Conservation (phyloP, 2,113 vertebrate species). For the Seriola rivoliana region DNA sequence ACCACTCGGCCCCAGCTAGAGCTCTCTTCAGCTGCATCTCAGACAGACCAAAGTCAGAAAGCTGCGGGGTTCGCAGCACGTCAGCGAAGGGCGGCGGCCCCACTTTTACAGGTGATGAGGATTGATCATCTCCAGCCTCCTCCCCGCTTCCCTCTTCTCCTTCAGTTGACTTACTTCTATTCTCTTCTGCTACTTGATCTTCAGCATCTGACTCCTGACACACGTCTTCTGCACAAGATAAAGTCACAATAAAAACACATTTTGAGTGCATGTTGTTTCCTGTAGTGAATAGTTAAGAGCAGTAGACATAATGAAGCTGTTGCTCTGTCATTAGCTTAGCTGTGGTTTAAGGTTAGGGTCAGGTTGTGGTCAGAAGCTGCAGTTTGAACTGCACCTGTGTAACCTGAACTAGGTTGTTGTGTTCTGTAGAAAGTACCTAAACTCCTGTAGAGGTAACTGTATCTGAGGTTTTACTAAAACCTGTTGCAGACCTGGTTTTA, state of each 20-base stretch:
- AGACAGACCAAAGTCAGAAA: conserved; percentile 93
- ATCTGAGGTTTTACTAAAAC: no score
- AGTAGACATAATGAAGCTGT: no score
- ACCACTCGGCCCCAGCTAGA: conserved; percentile 49
- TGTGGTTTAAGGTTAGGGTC: no score
- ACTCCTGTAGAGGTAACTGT: no score
- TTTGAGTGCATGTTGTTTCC: neutral
- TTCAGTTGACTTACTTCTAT: conserved; percentile 22
- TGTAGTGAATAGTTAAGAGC: no score
- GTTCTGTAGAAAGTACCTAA: no score
- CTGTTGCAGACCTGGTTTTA: no score
- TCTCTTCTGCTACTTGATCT: conserved; percentile 34
- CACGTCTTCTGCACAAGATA: conserved; percentile 20
- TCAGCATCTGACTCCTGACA: conserved; percentile 33
- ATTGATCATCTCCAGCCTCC: neutral
- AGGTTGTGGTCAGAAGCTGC: no score
- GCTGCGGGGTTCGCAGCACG: conserved; percentile 82
- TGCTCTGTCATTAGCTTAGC: no score
- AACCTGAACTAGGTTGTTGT: no score
- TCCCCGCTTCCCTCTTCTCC: conserved; percentile 38
- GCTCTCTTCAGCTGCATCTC: conserved; percentile 83
- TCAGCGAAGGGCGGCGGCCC: conserved; percentile 40
- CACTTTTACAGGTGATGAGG: conserved; percentile 3
- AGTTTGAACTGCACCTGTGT: no score
- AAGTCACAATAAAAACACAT: neutral